Evolutionary conservation across 2,797 vertebrate genomes (phyloP).

Genomic region (Dryobates pubescens): DNA sequence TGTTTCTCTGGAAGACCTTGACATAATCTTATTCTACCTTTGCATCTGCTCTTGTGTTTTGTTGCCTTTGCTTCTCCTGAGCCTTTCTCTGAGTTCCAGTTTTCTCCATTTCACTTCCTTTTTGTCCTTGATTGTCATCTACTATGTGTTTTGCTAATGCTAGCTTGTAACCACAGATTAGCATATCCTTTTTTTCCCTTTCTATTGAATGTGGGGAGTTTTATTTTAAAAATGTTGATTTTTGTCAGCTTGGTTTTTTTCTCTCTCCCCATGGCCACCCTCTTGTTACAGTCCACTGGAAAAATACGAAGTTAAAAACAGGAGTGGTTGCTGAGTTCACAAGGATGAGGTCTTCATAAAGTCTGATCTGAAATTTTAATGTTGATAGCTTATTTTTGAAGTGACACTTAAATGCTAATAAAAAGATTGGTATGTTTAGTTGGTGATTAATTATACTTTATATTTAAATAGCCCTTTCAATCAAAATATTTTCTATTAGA

Average conservation of each 20-base stretch:
- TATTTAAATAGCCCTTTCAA: not conserved
- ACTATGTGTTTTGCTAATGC: not conserved
- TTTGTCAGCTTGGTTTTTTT: not conserved
- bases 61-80: not conserved
- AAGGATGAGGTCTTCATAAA: not conserved
- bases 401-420: not conserved
- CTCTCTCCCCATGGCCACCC: not conserved
- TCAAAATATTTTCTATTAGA: not conserved
- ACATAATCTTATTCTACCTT: conserved; percentile 10
- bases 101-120: not conserved
- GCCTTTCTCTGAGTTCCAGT: not conserved
- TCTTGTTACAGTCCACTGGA: not conserved
- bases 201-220: not conserved
- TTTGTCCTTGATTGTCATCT: not conserved
- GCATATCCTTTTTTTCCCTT: not conserved
- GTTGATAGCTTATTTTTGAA: not conserved
- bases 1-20: conserved; percentile 33
- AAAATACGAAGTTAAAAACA: not conserved
- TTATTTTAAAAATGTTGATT: not conserved
- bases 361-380: not conserved
- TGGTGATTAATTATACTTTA: not conserved
- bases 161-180: not conserved
- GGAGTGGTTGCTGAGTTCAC: not conserved
- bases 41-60: not conserved
- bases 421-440: not conserved